Conservation (phyloP, 2,113 vertebrate species). For the Desmodus rotundus region DNA sequence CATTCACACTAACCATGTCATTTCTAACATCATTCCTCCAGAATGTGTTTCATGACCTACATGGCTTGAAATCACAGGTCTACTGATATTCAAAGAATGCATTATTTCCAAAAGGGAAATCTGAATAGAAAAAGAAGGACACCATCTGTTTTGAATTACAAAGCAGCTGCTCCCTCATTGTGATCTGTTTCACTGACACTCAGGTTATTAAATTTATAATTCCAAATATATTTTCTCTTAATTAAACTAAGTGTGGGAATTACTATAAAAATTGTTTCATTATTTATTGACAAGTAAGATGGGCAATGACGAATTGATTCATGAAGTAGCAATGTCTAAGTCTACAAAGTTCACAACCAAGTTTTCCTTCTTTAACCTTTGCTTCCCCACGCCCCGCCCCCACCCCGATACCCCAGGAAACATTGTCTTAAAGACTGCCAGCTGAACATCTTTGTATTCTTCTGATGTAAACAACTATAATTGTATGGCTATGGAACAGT, state of each 20-base stretch:
- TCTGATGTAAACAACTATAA: background rate
- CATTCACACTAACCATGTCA: background rate
- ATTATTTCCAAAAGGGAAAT: background rate
- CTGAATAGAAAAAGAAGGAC: conserved; percentile 51
- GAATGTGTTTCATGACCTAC: background rate
- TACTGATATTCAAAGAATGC: background rate
- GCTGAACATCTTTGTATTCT: background rate
- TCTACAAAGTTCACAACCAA: background rate
- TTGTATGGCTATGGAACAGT: background rate
- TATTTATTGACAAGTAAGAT: background rate
- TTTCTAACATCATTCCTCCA: background rate
- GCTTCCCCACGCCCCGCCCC: background rate
- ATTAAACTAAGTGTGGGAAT: conserved; percentile 43
- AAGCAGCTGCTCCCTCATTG: conserved; percentile 63
- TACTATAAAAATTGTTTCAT: background rate
- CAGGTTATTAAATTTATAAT: conserved; percentile 70
- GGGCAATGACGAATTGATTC: background rate
- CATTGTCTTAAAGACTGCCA: background rate
- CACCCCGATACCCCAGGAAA: background rate
- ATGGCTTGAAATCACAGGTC: background rate
- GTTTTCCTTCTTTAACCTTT: background rate
- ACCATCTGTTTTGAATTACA: conserved; percentile 64
- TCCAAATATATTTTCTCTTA: conserved; percentile 56
- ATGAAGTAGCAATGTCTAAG: background rate
- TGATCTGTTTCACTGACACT: conserved; percentile 39